phyloP scores from a whole-genome alignment of 1,140 invertebrate species.

The Macrobrachium nipponense region DNA sequence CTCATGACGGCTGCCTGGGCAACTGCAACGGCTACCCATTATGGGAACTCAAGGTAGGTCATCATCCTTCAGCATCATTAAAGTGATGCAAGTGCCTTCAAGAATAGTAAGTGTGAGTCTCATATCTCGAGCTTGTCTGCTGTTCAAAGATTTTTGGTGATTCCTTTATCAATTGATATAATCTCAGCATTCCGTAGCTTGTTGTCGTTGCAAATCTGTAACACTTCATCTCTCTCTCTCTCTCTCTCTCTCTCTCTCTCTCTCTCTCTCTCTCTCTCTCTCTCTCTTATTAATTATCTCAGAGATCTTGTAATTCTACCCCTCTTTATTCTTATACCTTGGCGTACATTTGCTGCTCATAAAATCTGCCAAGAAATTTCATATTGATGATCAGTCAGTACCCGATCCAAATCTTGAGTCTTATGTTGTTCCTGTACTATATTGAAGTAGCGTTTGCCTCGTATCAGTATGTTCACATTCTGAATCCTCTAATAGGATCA shows the following conservation, averaged over 20 bases:
- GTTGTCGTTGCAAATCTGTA: neutral
- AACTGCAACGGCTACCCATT: conserved; percentile 27
- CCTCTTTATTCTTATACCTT: too few relatives aligned
- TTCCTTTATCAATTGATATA: too few relatives aligned
- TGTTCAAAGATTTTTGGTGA: neutral
- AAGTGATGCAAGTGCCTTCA: too few relatives aligned
- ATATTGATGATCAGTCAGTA: too few relatives aligned
- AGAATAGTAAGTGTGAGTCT: neutral
- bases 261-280: conserved; percentile 23
- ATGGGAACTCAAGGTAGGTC: conserved; percentile 43
- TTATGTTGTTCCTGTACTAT: too few relatives aligned
- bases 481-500: too few relatives aligned
- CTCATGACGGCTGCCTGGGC: conserved; percentile 53
- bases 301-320: too few relatives aligned
- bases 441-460: too few relatives aligned
- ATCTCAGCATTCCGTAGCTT: neutral
- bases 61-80: too few relatives aligned
- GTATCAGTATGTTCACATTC: neutral
- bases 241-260: conserved; percentile 33
- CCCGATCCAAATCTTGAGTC: too few relatives aligned
- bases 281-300: neutral
- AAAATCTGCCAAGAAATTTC: too few relatives aligned
- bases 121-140: neutral
- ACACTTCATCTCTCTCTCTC: conserved; percentile 22
- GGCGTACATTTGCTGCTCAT: too few relatives aligned